A percentile compares a stretch with the other conserved stretches of the same genome.
These are phyloP conservation scores for Ariolimax columbianus DNA, from an alignment of 2,888 invertebrate genomes.

Conservation along the genomic window DNA sequence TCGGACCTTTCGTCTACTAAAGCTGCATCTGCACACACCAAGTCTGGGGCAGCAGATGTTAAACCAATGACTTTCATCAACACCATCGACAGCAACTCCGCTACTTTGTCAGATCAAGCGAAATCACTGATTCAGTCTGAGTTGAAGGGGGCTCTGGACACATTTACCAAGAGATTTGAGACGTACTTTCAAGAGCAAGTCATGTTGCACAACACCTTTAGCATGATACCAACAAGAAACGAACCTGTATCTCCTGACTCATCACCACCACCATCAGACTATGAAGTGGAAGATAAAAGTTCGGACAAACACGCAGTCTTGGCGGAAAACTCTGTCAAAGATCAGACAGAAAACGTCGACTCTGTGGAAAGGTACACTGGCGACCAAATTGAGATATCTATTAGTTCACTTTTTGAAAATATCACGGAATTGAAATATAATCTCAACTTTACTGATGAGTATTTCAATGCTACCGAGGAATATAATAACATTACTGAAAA, in stretches of 20 bases:
- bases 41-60: neutral
- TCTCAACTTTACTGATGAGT: neutral
- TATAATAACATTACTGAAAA: neutral
- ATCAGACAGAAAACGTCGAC: neutral
- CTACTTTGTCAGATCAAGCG: constrained; percentile 23
- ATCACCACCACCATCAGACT: too few species aligned
- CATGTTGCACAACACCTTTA: constrained; percentile 49
- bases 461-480: neutral
- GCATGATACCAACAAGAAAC: constrained; percentile 40
- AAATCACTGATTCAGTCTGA: constrained; percentile 52
- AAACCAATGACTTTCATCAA: neutral
- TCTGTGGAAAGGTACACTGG: constrained; percentile 25
- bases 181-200: constrained; percentile 49
- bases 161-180: constrained; percentile 50
- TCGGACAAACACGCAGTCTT: too few species aligned
- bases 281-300: too few species aligned
- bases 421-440: neutral
- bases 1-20: neutral
- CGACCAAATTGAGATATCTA: neutral
- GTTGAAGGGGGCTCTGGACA: constrained; percentile 48
- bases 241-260: neutral
- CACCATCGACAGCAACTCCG: constrained; percentile 9
- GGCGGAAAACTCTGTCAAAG: too few species aligned
- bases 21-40: neutral
- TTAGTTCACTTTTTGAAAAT: constrained; percentile 34